These are phyloP conservation scores for Oryzias woworae DNA, from an alignment of 2,113 vertebrate species.

Conservation along the genomic window DNA sequence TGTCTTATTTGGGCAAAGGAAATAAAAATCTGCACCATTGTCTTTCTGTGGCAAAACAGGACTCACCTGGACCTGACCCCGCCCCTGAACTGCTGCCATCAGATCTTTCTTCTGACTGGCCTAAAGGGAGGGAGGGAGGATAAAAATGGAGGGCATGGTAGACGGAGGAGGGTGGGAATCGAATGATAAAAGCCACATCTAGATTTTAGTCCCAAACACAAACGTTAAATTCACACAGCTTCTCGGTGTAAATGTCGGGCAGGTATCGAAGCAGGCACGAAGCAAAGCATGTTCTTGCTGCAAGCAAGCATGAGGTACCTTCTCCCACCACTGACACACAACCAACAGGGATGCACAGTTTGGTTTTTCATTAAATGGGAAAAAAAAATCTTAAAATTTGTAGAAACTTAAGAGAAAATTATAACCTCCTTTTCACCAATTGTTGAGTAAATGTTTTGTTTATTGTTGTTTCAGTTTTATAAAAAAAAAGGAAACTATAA, in stretches of 20 bases:
- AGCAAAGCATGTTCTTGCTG: constrained; percentile 53
- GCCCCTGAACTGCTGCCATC: constrained; percentile 78
- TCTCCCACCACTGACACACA: constrained; percentile 24
- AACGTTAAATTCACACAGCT: constrained; percentile 32
- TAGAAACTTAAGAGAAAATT: neutral
- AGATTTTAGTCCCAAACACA: constrained; percentile 58
- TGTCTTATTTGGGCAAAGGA: neutral
- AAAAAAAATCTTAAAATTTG: constrained; percentile 11
- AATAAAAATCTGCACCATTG: constrained; percentile 20
- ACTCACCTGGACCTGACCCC: constrained; percentile 81
- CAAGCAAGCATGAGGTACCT: constrained; percentile 25
- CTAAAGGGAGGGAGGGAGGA: constrained; percentile 75
- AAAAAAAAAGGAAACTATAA: neutral
- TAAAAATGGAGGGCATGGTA: constrained; percentile 62
- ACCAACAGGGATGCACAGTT: neutral
- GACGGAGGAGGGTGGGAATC: constrained; percentile 41
- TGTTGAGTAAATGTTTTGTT: neutral
- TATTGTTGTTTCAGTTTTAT: neutral
- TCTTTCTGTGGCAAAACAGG: constrained; percentile 40
- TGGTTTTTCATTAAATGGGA: constrained; percentile 3
- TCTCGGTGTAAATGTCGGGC: constrained; percentile 4
- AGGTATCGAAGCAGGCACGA: constrained; percentile 42
- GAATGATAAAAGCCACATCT: constrained; percentile 56
- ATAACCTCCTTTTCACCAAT: neutral
- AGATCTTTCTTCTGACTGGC: constrained; percentile 82